Evolutionary conservation across 2,888 invertebrate species (phyloP).

Genomic region (Brachynemurus nebulosus): DNA sequence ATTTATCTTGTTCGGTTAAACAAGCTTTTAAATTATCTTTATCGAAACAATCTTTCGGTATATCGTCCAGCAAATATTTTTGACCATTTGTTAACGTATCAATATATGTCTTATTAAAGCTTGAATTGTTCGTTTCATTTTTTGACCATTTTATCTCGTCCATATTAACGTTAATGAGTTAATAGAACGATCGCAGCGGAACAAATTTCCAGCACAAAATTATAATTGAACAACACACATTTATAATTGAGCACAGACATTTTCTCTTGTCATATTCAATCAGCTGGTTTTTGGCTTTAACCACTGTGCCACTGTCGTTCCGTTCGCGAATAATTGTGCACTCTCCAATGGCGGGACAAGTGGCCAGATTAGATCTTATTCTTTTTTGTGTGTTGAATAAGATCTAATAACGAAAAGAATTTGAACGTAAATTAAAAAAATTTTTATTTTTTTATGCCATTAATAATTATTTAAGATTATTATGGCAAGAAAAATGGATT

Average conservation of each 20-base stretch:
- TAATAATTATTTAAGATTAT: no score
- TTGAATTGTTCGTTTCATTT: constrained; percentile 5
- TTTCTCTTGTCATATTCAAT: constrained; percentile 11
- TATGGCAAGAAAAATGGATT: no score
- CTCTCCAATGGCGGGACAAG: constrained; percentile 7
- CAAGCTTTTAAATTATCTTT: constrained; percentile 3
- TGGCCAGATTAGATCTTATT: constrained; percentile 8
- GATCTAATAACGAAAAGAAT: not conserved
- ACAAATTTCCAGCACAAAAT: constrained; percentile 5
- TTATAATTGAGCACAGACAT: constrained; percentile 11
- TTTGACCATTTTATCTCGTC: constrained; percentile 10
- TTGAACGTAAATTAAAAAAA: not conserved
- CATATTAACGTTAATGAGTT: constrained; percentile 6
- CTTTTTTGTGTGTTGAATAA: not conserved
- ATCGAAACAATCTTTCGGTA: constrained; percentile 4
- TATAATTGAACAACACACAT: constrained; percentile 4
- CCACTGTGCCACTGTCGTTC: no score
- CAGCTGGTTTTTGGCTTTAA: constrained; percentile 8
- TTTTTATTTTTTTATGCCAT: no score
- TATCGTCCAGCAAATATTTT: not conserved
- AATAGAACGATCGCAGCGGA: constrained; percentile 1
- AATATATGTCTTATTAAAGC: not conserved
- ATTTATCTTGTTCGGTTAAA: not conserved
- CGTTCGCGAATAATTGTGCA: not conserved
- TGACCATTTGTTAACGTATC: not conserved